Conservation (phyloP, 1,140 invertebrate genomes). For the Caenorhabditis brenneri region DNA sequence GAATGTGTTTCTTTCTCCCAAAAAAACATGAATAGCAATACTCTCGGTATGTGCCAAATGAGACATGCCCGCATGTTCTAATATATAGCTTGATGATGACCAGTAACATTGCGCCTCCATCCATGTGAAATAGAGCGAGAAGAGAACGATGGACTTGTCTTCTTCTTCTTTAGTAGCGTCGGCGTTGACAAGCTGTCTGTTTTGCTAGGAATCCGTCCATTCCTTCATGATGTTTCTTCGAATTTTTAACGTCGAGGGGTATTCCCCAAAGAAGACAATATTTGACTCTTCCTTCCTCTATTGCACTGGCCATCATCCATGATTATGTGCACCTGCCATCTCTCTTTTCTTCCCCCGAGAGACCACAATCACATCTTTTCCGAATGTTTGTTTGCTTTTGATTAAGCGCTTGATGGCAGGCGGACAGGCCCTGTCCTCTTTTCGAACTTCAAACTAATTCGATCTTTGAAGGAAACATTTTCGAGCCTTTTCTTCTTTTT, state of each 20-base stretch:
- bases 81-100: constrained; percentile 21
- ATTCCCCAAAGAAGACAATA: background rate
- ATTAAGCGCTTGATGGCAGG: constrained; percentile 9
- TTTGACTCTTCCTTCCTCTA: background rate
- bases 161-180: background rate
- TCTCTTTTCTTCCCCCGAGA: background rate
- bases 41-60: background rate
- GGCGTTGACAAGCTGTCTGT: constrained; percentile 26
- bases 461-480: constrained; percentile 1
- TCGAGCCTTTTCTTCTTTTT: background rate
- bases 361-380: background rate
- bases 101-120: background rate
- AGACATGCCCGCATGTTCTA: constrained; percentile 1
- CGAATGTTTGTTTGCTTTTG: constrained; percentile 36
- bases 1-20: background rate
- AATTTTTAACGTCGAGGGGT: background rate
- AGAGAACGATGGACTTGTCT: constrained; percentile 39
- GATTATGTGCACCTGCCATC: background rate
- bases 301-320: constrained; percentile 1
- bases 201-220: background rate
- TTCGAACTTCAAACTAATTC: constrained; percentile 19
- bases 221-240: background rate
- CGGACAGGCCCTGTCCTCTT: constrained; percentile 11
- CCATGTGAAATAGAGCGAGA: constrained; percentile 43
- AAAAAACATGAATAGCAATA: background rate